Base-by-base conservation (phyloP, 2,888 invertebrate genomes). In the Drosophila flavopinicola region DNA sequence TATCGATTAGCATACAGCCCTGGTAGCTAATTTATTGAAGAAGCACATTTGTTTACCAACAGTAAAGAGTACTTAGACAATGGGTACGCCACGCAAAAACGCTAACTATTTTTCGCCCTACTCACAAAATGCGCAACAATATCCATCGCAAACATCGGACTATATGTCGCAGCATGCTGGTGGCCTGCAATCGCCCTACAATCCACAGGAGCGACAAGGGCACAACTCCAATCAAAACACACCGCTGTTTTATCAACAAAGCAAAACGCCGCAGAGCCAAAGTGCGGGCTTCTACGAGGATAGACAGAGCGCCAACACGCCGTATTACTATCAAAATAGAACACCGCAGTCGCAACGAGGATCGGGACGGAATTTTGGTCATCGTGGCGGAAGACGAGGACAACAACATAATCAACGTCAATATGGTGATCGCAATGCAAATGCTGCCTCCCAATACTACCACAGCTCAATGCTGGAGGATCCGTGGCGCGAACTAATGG, bases 391-490 rank as follows among this genome's bases (percentile, higher is more conserved):
- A 5, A 41, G 56, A 15, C 60, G 67, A 1, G 48, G 56, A 17
- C 38, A 44, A 3, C 44, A 64, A 5, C 60, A 47, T 4, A 11
- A 60, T 6, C 66, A 63, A 5, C 32, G 42, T 1, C 58, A 59
- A 29, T 52, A 29, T 5, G 38, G 33, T 15, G 42, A 58, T 6
- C 6, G 30, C 1, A 64, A 48, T 6, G 44, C 29, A 3, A 47
- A 60, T 7, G 30, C 52, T 1, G 59, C 60, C 23, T 39, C 71
- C 0, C 66, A 71, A 3, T 91, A 88, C 49, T 85, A 85, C 33
- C 91, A 91, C 63, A 78, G 69, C 1, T 88, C 90, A 1, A 91
- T 91, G 90, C 61, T 90, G 0, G 88, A 89, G 45, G 91, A 91
- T 65, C 91, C 91, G 0, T 91, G 91, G 91, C 70, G 64, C 0